phyloP scores from a whole-genome alignment of 2,888 invertebrate species.

The Blera fallax region DNA sequence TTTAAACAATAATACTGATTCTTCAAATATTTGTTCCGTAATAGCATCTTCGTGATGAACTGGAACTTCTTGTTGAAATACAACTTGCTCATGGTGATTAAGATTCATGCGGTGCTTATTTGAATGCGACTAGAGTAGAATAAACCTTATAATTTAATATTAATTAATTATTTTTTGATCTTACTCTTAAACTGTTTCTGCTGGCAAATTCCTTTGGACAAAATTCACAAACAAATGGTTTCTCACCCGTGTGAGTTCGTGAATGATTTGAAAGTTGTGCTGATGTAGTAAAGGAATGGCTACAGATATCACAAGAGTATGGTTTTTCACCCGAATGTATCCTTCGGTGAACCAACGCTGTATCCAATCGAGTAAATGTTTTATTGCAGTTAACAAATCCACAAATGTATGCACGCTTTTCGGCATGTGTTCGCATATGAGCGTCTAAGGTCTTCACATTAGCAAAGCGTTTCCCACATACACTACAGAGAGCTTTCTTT shows the following conservation, averaged over 20 bases:
- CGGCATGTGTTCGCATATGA: conserved; percentile 27
- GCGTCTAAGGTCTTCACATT: conserved; percentile 39
- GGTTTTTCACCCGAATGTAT: conserved; percentile 74
- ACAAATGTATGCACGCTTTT: neutral
- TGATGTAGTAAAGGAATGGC: conserved; percentile 66
- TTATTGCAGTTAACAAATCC: conserved; percentile 39
- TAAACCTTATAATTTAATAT: neutral
- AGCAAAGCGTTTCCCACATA: conserved; percentile 74
- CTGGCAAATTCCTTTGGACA: conserved; percentile 7
- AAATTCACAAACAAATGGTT: neutral
- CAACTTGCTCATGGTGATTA: neutral
- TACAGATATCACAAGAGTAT: conserved; percentile 70
- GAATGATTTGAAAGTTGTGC: conserved; percentile 23
- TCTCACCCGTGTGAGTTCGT: conserved; percentile 9
- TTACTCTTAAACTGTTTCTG: conserved; percentile 8
- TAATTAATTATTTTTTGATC: neutral
- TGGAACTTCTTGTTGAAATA: neutral
- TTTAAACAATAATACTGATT: conserved; percentile 24
- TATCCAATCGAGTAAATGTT: conserved; percentile 28
- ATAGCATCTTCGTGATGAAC: neutral
- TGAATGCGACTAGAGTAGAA: conserved; percentile 1
- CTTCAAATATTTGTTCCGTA: neutral
- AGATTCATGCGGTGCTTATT: neutral
- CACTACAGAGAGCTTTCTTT: conserved; percentile 67
- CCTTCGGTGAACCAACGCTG: conserved; percentile 73